Base-by-base conservation (phyloP, 2,888 invertebrate species). In the Glomeris marginata region DNA sequence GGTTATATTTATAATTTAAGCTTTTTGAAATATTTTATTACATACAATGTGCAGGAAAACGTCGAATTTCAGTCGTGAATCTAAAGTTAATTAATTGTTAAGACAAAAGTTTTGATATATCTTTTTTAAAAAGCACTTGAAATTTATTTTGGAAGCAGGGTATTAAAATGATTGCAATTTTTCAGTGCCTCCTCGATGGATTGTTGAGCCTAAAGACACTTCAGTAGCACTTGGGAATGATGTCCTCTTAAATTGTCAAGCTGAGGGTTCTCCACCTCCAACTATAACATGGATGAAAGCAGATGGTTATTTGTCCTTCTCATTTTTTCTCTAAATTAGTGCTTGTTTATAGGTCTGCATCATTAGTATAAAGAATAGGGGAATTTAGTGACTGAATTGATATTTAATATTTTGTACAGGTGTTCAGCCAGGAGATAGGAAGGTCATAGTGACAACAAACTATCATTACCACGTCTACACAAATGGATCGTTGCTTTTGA, bases 261-360 rank as follows among this genome's bases (percentile, higher is more conserved):
- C 50, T 33, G 50, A 50, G 36, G 50, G 50, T 21, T 50, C 45
- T 6, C 50, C 50, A 13, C 22, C 21, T 18, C 50, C 50, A n/a
- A 21, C 35, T 13, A 50, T 50, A 20, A 50, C 50, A 33, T 50
- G 50, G 50, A 50, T 50, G 50, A 50, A 57, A 55, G 53, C 53
- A 45, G 57, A 56, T 42, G 50, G 40, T 38, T 38, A 38, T 38
- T 38, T 15, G 18, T 16, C 3, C 8, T 42, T 8, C 10, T 37
- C 2, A n/a, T 11, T 37, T 37, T 5, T 10, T 10, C 15, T 45
- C n/a, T 6, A 8, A 35, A 34, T 45, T 10, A 6, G 35, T 18
- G 35, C 15, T 34, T 5, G 35, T 37, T 16, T 16, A 16, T 11
- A 16, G 16, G 34, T 37, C 2, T 8, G 3, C 28, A 28, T 3